phyloP scores from a whole-genome alignment of 2,113 vertebrate species.

The Thymallus thymallus region DNA sequence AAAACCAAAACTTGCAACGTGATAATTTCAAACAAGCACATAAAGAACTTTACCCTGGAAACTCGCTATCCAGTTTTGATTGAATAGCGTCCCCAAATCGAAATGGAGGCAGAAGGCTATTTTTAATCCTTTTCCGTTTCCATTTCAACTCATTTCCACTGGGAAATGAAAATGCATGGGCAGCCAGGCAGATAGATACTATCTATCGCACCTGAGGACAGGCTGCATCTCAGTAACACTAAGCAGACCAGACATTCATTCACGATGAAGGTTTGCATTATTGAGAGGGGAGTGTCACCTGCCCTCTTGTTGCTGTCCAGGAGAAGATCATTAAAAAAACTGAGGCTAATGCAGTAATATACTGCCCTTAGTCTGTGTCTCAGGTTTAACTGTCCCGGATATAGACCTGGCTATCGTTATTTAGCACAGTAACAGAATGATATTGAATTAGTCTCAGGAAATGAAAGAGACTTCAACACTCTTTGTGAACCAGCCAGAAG shows the following conservation, averaged over 20 bases:
- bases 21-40: background rate
- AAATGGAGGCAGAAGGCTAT: constrained; percentile 5
- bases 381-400: background rate
- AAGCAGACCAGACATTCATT: constrained; percentile 14
- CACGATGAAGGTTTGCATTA: constrained; percentile 35
- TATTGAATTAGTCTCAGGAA: background rate
- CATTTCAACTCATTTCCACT: constrained; percentile 16
- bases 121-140: background rate
- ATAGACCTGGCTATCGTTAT: background rate
- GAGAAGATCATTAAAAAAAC: background rate
- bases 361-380: background rate
- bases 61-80: background rate
- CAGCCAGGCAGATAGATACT: constrained; percentile 39
- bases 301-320: background rate
- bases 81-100: background rate
- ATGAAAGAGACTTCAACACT: background rate
- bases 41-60: background rate
- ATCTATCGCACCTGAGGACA: constrained; percentile 22
- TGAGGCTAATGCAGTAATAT: background rate
- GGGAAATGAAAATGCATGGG: background rate
- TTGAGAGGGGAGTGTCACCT: constrained; percentile 30
- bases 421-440: background rate
- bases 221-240: background rate
- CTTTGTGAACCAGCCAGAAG: background rate
- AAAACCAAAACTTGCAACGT: background rate